These are phyloP conservation scores for Etia nguti DNA, from an alignment of 2,113 vertebrate genomes.

Conservation along the genomic window DNA sequence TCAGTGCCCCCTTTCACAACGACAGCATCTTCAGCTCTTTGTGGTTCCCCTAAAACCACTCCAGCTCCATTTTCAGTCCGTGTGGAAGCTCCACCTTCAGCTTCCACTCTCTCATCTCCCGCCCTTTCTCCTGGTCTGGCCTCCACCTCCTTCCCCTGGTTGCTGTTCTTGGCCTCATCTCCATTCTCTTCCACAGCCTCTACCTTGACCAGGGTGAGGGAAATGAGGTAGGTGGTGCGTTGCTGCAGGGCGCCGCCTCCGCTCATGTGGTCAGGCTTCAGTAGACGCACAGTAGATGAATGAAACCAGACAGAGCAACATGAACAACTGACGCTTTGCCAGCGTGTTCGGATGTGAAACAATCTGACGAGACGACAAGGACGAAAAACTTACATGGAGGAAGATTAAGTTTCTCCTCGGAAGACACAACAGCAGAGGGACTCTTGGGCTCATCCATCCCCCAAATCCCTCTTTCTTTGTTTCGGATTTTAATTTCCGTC, in stretches of 20 bases:
- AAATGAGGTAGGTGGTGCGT: conserved; percentile 94
- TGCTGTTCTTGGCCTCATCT: conserved; percentile 47
- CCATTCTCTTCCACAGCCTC: conserved; percentile 78
- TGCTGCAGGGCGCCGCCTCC: conserved; percentile 83
- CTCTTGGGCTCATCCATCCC: conserved; percentile 43
- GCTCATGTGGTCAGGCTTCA: conserved; percentile 78
- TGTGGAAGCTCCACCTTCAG: background rate
- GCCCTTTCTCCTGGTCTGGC: background rate
- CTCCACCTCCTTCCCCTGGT: conserved; percentile 42
- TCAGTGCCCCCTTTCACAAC: background rate
- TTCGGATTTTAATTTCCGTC: conserved; percentile 11
- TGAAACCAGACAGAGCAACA: conserved; percentile 33
- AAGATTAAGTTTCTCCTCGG: conserved; percentile 46
- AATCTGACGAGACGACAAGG: background rate
- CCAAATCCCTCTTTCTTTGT: conserved; percentile 17
- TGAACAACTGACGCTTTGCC: conserved; percentile 7
- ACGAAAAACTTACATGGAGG: conserved; percentile 9
- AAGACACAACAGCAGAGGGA: conserved; percentile 31
- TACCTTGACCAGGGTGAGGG: conserved; percentile 92
- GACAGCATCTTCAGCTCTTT: conserved; percentile 3
- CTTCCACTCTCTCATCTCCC: background rate
- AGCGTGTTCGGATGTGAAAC: conserved; percentile 7
- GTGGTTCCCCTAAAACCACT: background rate
- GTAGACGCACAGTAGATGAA: conserved; percentile 54
- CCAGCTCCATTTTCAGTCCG: conserved; percentile 18